Evolutionary conservation across 1,140 invertebrate species (phyloP).

Genomic region (Leptinotarsa undecemlineata): DNA sequence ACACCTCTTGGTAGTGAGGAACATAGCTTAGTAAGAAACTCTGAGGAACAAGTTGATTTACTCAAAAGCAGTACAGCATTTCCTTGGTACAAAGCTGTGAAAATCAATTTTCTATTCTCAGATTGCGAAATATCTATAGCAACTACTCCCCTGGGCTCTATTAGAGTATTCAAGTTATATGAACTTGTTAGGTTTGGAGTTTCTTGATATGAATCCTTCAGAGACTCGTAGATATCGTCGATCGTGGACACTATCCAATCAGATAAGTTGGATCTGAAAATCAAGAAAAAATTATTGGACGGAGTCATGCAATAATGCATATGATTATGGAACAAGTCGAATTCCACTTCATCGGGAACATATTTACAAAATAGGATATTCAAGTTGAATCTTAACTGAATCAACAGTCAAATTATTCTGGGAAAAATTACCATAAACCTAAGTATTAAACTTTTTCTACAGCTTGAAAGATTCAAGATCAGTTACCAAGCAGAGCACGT

Average conservation of each 20-base stretch:
- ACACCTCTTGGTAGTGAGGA: constrained; percentile 35
- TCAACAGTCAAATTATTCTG: background rate
- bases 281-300: constrained; percentile 11
- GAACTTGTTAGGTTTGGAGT: background rate
- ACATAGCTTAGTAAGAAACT: constrained; percentile 27
- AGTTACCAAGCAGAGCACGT: too few species aligned
- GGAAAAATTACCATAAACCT: too few species aligned
- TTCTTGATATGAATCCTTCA: constrained; percentile 23
- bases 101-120: constrained; percentile 28
- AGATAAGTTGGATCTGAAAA: background rate
- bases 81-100: constrained; percentile 37
- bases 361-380: too few species aligned
- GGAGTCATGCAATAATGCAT: constrained; percentile 19
- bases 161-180: constrained; percentile 28
- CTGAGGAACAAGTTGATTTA: constrained; percentile 24
- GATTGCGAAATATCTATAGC: constrained; percentile 28
- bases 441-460: too few species aligned
- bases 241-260: background rate
- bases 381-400: too few species aligned
- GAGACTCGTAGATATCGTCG: constrained; percentile 21
- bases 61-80: constrained; percentile 37
- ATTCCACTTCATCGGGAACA: too few species aligned
- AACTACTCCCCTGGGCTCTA: constrained; percentile 37
- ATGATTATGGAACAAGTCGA: too few species aligned
- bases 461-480: too few species aligned